Conservation (phyloP, 2,113 vertebrate genomes). For the Salvelinus sp. region DNA sequence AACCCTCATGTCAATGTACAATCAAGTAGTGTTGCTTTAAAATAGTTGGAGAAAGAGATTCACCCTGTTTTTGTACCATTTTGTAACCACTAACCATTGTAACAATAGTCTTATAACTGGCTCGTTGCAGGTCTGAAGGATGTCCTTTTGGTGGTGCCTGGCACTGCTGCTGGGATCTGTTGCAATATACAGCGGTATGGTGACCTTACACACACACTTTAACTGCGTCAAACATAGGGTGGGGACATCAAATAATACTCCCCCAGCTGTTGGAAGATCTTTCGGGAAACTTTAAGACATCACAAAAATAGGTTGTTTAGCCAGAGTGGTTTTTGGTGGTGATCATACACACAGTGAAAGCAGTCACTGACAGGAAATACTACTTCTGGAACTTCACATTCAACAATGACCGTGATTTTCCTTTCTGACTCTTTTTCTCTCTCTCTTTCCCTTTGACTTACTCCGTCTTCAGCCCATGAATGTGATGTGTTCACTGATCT, state of each 20-base stretch:
- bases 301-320: background rate
- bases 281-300: background rate
- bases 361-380: background rate
- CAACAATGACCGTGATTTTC: background rate
- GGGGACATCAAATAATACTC: background rate
- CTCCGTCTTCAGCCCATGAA: slow-evolving; percentile 50
- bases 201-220: background rate
- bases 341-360: background rate
- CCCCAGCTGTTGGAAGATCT: background rate
- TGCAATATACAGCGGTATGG: background rate
- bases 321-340: background rate
- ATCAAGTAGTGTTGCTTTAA: no score
- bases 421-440: background rate
- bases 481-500: slow-evolving; percentile 84
- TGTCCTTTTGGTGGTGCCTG: background rate
- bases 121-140: background rate
- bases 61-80: no score
- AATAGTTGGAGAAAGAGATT: no score
- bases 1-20: background rate
- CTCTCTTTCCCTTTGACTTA: background rate
- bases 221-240: background rate
- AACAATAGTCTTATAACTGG: background rate
- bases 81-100: no score
- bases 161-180: background rate
- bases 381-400: background rate